A percentile compares a stretch with the other conserved stretches of the same genome.
Evolutionary conservation across 2,113 vertebrate species (phyloP).

Genomic region (Xiphorhynchus elegans): DNA sequence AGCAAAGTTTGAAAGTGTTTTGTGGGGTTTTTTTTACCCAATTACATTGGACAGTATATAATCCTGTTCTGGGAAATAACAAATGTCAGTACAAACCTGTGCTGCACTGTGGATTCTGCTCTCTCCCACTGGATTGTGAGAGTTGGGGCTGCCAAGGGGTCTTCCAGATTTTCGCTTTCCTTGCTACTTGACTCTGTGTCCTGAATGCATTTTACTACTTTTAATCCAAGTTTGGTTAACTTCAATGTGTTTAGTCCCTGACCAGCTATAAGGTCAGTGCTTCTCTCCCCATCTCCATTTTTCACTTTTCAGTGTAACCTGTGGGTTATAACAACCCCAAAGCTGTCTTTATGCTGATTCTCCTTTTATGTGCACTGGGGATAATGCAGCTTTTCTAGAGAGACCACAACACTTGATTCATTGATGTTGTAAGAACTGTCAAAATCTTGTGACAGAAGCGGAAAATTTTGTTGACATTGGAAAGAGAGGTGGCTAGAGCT

Average conservation of each 20-base stretch:
- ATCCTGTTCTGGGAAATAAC: not conserved
- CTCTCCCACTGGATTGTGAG: not conserved
- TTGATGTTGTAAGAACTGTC: conserved; percentile 53
- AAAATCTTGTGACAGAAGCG: conserved; percentile 52
- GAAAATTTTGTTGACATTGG: conserved; percentile 63
- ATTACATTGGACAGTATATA: not conserved
- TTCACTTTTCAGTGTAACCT: not conserved
- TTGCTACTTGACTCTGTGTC: not conserved
- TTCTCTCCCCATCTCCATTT: not conserved
- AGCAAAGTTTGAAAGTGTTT: not conserved
- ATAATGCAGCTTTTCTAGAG: conserved; percentile 33
- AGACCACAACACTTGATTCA: conserved; percentile 45
- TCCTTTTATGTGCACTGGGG: not conserved
- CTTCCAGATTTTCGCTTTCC: not conserved
- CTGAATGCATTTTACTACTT: not conserved
- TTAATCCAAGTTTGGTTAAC: not conserved
- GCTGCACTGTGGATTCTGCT: not conserved
- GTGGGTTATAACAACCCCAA: not conserved
- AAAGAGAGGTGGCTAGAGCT: conserved; percentile 43
- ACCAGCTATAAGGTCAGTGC: not conserved
- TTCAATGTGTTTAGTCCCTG: not conserved
- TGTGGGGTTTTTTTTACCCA: not conserved
- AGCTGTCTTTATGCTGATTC: conserved; percentile 7
- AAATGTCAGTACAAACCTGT: not conserved
- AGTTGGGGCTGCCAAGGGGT: not conserved